Conservation (phyloP, 2,113 vertebrate species). For the Spilogale gracilis region DNA sequence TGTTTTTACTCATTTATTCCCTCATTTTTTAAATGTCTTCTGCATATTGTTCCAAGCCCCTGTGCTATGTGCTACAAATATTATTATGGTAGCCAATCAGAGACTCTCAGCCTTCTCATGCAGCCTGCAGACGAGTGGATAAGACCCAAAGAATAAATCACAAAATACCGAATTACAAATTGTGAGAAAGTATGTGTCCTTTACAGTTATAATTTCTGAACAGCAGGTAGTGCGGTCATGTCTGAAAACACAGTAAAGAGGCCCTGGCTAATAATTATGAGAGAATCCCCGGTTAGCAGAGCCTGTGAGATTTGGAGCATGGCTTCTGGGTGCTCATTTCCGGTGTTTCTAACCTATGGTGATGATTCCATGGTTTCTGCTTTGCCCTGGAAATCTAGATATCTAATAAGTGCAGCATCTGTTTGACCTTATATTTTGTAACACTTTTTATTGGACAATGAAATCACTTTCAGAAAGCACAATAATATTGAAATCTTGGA, state of each 20-base stretch:
- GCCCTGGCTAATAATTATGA: too few relatives aligned
- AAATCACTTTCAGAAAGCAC: background rate
- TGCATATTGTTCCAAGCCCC: background rate
- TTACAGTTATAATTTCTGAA: conserved; percentile 1
- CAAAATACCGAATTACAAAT: background rate
- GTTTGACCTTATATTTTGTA: background rate
- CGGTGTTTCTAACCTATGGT: background rate
- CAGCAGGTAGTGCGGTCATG: background rate
- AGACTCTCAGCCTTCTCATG: background rate
- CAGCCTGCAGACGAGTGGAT: background rate
- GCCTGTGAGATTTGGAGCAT: rapidly evolving
- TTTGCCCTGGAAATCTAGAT: background rate
- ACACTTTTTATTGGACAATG: background rate
- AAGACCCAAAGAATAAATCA: background rate
- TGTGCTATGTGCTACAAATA: background rate
- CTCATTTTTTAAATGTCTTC: background rate
- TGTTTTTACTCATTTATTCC: background rate
- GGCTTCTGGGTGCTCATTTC: background rate
- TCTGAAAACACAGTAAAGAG: background rate
- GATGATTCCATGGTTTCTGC: background rate
- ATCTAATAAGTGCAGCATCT: background rate
- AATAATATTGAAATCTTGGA: background rate
- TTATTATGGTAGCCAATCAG: background rate
- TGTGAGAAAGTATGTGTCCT: background rate
- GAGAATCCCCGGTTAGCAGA: background rate